Evolutionary conservation across 2,888 invertebrate genomes (phyloP).

Genomic region (Sympetrum striolatum): DNA sequence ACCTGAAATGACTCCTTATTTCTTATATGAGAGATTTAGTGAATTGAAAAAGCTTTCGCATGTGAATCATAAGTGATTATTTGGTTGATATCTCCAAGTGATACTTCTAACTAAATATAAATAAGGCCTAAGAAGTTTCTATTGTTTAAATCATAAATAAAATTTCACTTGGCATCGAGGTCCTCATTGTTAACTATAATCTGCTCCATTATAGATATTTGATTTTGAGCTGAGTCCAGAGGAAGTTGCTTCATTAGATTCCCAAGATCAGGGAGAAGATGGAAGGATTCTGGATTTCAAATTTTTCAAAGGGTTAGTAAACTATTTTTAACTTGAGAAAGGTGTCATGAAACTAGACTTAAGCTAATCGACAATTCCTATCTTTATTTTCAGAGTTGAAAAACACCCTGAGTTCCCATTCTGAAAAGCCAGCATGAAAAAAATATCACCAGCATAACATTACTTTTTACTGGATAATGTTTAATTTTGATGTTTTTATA

Average conservation of each 20-base stretch:
- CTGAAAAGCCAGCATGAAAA: background rate
- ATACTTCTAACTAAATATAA: too few species aligned
- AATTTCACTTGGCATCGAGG: background rate
- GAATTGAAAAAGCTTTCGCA: too few species aligned
- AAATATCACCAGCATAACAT: too few species aligned
- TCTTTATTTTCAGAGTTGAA: constrained; percentile 57
- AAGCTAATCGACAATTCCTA: background rate
- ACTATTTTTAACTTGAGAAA: constrained; percentile 12
- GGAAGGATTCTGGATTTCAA: constrained; percentile 75
- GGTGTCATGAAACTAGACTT: background rate
- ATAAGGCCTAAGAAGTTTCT: too few species aligned
- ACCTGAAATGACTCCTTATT: too few species aligned
- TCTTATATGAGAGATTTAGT: too few species aligned
- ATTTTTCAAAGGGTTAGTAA: constrained; percentile 69
- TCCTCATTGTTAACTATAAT: background rate
- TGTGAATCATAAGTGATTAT: too few species aligned
- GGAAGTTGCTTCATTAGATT: constrained; percentile 69
- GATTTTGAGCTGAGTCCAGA: constrained; percentile 70
- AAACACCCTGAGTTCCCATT: constrained; percentile 78
- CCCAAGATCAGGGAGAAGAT: constrained; percentile 69
- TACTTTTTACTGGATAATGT: too few species aligned
- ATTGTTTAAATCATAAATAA: background rate
- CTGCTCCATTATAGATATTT: constrained; percentile 60
- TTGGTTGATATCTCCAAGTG: too few species aligned
- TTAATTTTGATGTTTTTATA: too few species aligned